phyloP scores from a whole-genome alignment of 2,888 invertebrate genomes.

The Brachyopa scutellaris region DNA sequence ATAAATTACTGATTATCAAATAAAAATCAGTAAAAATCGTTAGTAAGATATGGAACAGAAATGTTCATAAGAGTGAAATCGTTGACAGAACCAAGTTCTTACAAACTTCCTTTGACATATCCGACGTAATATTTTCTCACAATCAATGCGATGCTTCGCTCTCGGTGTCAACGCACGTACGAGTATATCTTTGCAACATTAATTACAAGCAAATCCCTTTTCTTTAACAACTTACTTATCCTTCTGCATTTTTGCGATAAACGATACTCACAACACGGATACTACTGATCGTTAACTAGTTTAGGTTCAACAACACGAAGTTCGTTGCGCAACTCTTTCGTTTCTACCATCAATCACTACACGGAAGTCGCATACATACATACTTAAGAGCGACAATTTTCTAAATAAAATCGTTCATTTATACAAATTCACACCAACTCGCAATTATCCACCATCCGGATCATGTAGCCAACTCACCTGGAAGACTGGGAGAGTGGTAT shows the following conservation, averaged over 20 bases:
- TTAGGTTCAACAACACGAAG: slow-evolving; percentile 32
- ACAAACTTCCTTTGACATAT: too few relatives aligned
- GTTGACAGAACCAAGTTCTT: too few relatives aligned
- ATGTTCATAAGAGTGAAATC: too few relatives aligned
- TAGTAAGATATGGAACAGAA: too few relatives aligned
- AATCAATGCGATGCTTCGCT: too few relatives aligned
- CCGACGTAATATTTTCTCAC: too few relatives aligned
- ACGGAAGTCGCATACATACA: slow-evolving; percentile 40
- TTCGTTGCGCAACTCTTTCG: slow-evolving; percentile 47
- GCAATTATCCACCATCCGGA: slow-evolving; percentile 41
- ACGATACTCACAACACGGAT: neutral
- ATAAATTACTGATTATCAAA: too few relatives aligned
- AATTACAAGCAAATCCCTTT: too few relatives aligned
- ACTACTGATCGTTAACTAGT: neutral
- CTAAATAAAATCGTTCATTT: slow-evolving; percentile 45
- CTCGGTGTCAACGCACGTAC: too few relatives aligned
- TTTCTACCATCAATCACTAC: slow-evolving; percentile 24
- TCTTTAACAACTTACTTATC: neutral
- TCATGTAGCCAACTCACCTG: neutral
- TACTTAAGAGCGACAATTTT: slow-evolving; percentile 42
- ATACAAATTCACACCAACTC: slow-evolving; percentile 33
- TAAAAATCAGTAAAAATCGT: too few relatives aligned
- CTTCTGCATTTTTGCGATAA: neutral
- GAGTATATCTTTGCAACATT: too few relatives aligned
- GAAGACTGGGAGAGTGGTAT: neutral